Percentiles rank a stretch among this genome's conserved stretches.
Conservation (phyloP, 2,888 invertebrate genomes). For the Euclidia mi region DNA sequence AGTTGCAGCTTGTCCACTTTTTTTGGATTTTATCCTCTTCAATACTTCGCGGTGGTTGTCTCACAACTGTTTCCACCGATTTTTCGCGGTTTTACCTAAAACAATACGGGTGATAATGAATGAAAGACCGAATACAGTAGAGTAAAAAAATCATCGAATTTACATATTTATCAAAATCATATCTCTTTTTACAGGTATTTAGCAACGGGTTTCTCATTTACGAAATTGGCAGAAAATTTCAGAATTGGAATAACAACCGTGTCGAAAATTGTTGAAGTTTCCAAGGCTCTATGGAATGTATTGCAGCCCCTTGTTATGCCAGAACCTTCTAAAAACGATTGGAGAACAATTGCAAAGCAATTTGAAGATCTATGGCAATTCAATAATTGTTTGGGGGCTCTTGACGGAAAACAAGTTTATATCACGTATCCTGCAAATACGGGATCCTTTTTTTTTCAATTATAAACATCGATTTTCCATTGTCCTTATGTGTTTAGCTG, state of each 20-base stretch:
- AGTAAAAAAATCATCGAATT: neutral
- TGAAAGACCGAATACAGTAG: no score
- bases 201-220: slow-evolving; percentile 13
- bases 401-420: no score
- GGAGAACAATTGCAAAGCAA: neutral
- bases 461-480: no score
- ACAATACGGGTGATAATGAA: neutral
- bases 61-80: neutral
- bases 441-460: no score
- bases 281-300: slow-evolving; percentile 10
- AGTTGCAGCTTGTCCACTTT: slow-evolving; percentile 9
- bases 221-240: slow-evolving; percentile 12
- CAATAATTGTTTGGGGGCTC: neutral
- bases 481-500: no score
- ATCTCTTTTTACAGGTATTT: slow-evolving; percentile 18
- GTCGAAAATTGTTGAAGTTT: slow-evolving; percentile 15
- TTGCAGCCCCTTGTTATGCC: slow-evolving; percentile 19
- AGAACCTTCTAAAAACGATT: neutral
- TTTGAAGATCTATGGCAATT: neutral
- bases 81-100: neutral
- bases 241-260: slow-evolving; percentile 15
- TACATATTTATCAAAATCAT: neutral
- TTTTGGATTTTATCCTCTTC: slow-evolving; percentile 3
- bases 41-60: neutral
- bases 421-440: no score